These are phyloP conservation scores for Trachelipus rathkii DNA, from an alignment of 1,140 invertebrate genomes.

Conservation along the genomic window DNA sequence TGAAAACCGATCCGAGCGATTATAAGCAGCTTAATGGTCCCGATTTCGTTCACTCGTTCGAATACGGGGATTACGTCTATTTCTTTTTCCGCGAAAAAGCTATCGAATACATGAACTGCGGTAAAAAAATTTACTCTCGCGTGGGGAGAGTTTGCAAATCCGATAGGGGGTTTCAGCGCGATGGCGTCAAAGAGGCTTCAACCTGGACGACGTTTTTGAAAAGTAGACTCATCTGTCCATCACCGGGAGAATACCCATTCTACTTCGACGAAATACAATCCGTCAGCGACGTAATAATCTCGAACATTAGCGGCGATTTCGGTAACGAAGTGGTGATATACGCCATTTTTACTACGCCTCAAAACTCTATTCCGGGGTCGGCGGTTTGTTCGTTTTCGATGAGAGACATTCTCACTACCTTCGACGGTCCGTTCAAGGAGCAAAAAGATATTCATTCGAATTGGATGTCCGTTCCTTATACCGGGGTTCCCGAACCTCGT, in stretches of 20 bases:
- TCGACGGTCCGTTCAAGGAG: conserved; percentile 72
- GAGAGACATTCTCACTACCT: conserved; percentile 75
- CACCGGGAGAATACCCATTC: conserved; percentile 92
- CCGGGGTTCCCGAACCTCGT: too few relatives aligned
- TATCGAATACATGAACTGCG: conserved; percentile 93
- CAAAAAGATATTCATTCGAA: conserved; percentile 90
- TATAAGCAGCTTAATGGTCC: conserved; percentile 89
- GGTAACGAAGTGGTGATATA: too few relatives aligned
- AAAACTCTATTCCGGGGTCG: conserved; percentile 82
- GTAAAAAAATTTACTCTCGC: conserved; percentile 91
- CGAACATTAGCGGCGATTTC: too few relatives aligned
- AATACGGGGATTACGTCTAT: conserved; percentile 86
- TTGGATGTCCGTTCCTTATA: conserved; percentile 86
- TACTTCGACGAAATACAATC: too few relatives aligned
- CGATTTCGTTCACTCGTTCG: conserved; percentile 92
- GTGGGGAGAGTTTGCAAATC: conserved; percentile 93
- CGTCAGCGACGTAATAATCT: conserved; percentile 95
- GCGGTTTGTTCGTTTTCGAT: conserved; percentile 61
- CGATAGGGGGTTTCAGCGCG: too few relatives aligned
- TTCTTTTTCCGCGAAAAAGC: conserved; percentile 96
- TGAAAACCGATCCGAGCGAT: conserved; percentile 86
- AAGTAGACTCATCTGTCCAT: conserved; percentile 89
- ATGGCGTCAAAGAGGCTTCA: conserved; percentile 63
- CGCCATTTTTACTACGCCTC: conserved; percentile 90
- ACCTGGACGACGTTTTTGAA: conserved; percentile 90